Conservation (phyloP, 2,797 vertebrate species). For the Coccyzus lansbergi region DNA sequence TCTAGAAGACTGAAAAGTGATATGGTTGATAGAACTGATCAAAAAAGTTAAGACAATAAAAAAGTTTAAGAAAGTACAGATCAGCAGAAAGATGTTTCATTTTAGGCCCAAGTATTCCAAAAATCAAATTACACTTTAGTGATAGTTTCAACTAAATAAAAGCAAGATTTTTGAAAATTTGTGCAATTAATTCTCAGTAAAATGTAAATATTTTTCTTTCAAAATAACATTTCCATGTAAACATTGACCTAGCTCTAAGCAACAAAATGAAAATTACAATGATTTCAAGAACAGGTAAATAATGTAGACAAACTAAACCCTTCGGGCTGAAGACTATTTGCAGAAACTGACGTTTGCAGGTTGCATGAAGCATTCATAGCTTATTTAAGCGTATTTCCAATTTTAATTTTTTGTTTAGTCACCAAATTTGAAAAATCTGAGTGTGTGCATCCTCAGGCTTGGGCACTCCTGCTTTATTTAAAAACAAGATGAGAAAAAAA, state of each 20-base stretch:
- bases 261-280: neutral
- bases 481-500: neutral
- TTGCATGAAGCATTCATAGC: neutral
- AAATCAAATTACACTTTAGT: neutral
- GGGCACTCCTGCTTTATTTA: neutral
- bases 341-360: neutral
- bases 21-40: neutral
- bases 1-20: neutral
- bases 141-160: neutral
- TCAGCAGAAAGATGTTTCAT: neutral
- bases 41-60: neutral
- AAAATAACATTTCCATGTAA: neutral
- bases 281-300: neutral
- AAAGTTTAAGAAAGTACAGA: neutral
- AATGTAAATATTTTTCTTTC: slow-evolving; percentile 27
- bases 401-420: neutral
- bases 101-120: neutral
- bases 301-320: neutral
- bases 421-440: neutral
- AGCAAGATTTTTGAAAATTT: neutral
- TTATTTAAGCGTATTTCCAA: neutral
- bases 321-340: neutral
- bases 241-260: neutral
- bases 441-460: neutral
- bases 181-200: neutral